phyloP scores from a whole-genome alignment of 2,888 invertebrate genomes.

The Rhagium mordax region DNA sequence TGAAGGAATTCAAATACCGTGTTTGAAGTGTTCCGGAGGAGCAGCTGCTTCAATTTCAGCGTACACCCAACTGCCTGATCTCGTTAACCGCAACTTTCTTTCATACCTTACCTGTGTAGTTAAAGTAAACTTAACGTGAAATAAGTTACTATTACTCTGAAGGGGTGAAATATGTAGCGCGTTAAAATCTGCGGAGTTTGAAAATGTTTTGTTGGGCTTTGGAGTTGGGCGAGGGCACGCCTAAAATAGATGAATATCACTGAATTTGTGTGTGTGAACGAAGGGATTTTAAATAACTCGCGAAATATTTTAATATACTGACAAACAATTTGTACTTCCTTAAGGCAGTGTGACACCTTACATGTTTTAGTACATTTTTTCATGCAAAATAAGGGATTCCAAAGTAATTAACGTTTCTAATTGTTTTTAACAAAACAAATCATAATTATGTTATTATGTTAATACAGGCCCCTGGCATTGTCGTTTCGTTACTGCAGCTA shows the following conservation, averaged over 20 bases:
- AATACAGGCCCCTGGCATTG: no score
- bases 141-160: slow-evolving; percentile 10
- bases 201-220: slow-evolving; percentile 4
- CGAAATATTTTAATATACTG: no score
- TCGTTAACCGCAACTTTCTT: slow-evolving; percentile 24
- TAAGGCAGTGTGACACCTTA: no score
- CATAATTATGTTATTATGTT: no score
- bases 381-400: no score
- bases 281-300: no score
- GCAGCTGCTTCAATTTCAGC: slow-evolving; percentile 14
- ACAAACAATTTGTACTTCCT: no score
- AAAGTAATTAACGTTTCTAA: no score
- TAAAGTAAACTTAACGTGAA: slow-evolving; percentile 14
- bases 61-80: slow-evolving; percentile 10
- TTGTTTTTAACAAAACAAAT: no score
- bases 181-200: background rate
- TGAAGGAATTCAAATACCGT: slow-evolving; percentile 14
- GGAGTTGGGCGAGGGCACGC: background rate
- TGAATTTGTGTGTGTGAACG: background rate
- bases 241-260: background rate
- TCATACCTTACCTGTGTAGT: background rate
- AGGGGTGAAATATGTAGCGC: background rate
- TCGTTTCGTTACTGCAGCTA: no score
- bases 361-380: no score
- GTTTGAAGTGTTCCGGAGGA: slow-evolving; percentile 16